Percentiles rank a stretch among this genome's conserved stretches.
Conservation (phyloP, 2,797 vertebrate genomes). For the Thalassophryne amazonica region DNA sequence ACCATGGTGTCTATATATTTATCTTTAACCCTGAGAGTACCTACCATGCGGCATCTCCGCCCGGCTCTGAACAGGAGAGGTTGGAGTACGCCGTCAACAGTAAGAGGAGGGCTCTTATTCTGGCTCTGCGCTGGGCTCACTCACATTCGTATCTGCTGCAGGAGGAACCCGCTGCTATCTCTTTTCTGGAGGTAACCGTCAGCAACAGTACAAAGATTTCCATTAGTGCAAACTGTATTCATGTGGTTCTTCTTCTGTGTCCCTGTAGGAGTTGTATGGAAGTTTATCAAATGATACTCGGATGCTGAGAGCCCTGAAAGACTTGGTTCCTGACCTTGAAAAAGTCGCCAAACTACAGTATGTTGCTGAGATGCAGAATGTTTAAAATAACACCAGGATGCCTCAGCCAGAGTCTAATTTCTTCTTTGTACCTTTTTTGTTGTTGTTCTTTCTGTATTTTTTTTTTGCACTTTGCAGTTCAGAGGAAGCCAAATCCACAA, state of each 20-base stretch:
- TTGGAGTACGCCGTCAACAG: constrained; percentile 90
- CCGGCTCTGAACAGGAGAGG: constrained; percentile 94
- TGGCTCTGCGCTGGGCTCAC: constrained; percentile 90
- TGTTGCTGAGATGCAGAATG: constrained; percentile 36
- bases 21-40: constrained; percentile 86
- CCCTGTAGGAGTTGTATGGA: constrained; percentile 88
- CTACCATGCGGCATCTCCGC: constrained; percentile 90
- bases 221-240: background rate
- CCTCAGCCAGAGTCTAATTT: background rate
- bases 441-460: constrained; percentile 9
- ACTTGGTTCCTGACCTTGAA: constrained; percentile 90
- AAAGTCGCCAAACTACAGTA: constrained; percentile 94
- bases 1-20: constrained; percentile 24
- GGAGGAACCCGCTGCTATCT: constrained; percentile 88
- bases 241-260: background rate
- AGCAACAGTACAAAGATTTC: background rate
- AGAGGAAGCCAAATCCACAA: constrained; percentile 87
- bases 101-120: constrained; percentile 87
- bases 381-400: background rate
- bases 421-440: background rate
- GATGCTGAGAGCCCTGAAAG: constrained; percentile 87
- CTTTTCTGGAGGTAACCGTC: constrained; percentile 88
- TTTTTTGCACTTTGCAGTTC: constrained; percentile 75
- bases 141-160: constrained; percentile 87
- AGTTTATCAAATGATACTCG: constrained; percentile 92